Evolutionary conservation across 1,140 invertebrate species (phyloP).

Genomic region (Eriocheir sinensis): DNA sequence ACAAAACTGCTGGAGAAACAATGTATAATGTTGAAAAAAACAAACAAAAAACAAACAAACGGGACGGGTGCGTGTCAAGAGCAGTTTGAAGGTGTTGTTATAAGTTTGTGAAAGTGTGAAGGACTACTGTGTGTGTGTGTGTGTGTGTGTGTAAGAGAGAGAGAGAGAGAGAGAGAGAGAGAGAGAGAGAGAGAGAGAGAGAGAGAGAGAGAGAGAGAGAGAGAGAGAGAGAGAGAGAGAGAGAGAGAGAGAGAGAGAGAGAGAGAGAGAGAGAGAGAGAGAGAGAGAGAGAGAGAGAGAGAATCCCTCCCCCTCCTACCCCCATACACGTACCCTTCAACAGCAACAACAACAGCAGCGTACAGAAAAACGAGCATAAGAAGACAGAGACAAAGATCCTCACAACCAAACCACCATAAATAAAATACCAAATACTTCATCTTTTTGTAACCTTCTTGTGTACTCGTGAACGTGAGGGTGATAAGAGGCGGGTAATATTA

Average conservation of each 20-base stretch:
- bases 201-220: constrained; percentile 22
- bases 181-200: background rate
- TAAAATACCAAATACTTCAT: constrained; percentile 1
- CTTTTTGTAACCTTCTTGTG: background rate
- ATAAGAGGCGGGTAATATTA: too few relatives aligned
- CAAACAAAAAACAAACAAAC: too few relatives aligned
- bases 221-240: constrained; percentile 22
- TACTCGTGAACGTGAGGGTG: background rate
- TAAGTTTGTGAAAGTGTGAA: constrained; percentile 5
- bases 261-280: too few relatives aligned
- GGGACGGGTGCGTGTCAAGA: background rate
- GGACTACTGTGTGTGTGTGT: background rate
- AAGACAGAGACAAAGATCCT: background rate
- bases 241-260: constrained; percentile 22
- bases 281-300: too few relatives aligned
- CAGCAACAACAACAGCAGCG: too few relatives aligned
- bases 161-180: too few relatives aligned
- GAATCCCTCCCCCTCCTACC: too few relatives aligned
- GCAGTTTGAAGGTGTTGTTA: constrained; percentile 23
- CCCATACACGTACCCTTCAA: too few relatives aligned
- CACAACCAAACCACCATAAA: background rate
- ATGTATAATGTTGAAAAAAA: too few relatives aligned
- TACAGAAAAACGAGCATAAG: too few relatives aligned
- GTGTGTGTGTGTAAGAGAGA: too few relatives aligned
- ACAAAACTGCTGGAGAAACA: too few relatives aligned